phyloP scores from a whole-genome alignment of 2,113 vertebrate genomes.

The Toxotes jaculatrix region DNA sequence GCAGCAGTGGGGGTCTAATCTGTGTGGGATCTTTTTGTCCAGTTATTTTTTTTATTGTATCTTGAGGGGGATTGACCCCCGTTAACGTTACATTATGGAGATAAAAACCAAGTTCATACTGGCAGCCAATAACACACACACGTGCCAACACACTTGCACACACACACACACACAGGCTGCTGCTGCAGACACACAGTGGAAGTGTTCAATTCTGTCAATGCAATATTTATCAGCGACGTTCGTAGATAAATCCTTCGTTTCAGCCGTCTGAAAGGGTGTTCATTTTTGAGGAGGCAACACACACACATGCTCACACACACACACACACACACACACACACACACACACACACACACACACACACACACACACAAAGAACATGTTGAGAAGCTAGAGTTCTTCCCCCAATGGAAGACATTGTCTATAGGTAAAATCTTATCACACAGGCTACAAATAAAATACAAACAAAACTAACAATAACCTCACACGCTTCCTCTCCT shows the following conservation, averaged over 20 bases:
- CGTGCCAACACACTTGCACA: constrained; percentile 29
- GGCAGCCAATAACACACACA: constrained; percentile 15
- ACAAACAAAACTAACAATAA: background rate
- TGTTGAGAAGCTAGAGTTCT: background rate
- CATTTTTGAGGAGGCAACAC: background rate
- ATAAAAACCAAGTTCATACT: constrained; percentile 45
- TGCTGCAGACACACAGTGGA: constrained; percentile 39
- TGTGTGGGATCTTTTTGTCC: constrained; percentile 28
- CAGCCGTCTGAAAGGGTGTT: constrained; percentile 28
- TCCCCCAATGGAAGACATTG: background rate
- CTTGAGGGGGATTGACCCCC: constrained; percentile 56
- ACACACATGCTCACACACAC: background rate
- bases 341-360: constrained; percentile 3
- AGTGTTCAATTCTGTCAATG: constrained; percentile 69
- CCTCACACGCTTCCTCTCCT: background rate
- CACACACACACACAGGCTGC: constrained; percentile 3
- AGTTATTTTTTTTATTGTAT: constrained; percentile 59
- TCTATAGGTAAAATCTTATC: constrained; percentile 8
- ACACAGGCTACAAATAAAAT: constrained; percentile 13
- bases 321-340: background rate
- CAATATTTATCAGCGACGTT: constrained; percentile 67
- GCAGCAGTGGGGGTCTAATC: constrained; percentile 46
- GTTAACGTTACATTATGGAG: constrained; percentile 44
- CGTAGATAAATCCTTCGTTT: constrained; percentile 51
- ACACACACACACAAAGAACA: background rate